Evolutionary conservation across 1,140 invertebrate species (phyloP), one percentile per base, ranked within the genome.

Genomic region (Drosophila prosaltans): DNA sequence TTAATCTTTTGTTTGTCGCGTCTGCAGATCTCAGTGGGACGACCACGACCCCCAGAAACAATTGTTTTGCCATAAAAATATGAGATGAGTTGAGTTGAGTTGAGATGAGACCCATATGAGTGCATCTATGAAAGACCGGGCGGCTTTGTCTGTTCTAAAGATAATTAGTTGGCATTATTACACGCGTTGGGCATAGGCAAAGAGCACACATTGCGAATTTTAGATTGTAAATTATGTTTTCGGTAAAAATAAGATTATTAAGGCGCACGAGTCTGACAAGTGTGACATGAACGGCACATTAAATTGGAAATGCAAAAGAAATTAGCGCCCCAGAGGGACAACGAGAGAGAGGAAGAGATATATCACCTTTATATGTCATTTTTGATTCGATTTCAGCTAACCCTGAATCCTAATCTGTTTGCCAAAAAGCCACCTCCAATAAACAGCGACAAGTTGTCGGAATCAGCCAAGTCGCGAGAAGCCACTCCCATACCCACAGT

Each of bases 1-100:
- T 90, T 90, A 90, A 90, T 90, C 85, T 90, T 90, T 90, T 89
- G 84, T 90, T 89, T 72, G 82, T 86, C 82, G 82, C 74, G 75
- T 78, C 72, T 72, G 76, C 66, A 55, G 64, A 9, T 40, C 59
- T 45, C 30, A 28, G 39, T 43, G 61, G 39, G 55, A 24, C 43
- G 24, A 41, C 41, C 21, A 62, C 62, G 28, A 55, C 11, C 48
- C 39, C 32, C 40, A 30, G 55, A 51, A 73, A 66, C 81, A 86
- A 88, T 86, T 86, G 82, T 86, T 86, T 86, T 77, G 76, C 82
- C 82, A 86, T 86, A 86, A 86, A 86, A 86, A 86, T 88, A 86
- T 86, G 61, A 63, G 43, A 45, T 21, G 45, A 48, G 43, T 30
- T 30, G 83, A 82, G 76, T 65, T 58, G 72, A 69, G 80, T 69